phyloP scores from a whole-genome alignment of 2,888 invertebrate genomes.

The Rhamphomyia laevipes region DNA sequence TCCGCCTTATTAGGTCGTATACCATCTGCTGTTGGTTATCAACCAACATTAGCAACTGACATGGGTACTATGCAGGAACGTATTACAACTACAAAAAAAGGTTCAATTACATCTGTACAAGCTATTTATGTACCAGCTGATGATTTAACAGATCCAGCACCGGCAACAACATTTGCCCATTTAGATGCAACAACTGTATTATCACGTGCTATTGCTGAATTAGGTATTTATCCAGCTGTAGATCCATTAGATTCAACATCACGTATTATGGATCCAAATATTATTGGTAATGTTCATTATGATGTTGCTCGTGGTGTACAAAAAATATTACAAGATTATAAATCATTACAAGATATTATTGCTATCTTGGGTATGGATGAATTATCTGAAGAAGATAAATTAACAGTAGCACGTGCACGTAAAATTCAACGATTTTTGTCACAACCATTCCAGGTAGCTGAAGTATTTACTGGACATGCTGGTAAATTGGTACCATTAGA shows the following conservation, averaged over 20 bases:
- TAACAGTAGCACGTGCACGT: constrained; percentile 85
- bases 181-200: constrained; percentile 93
- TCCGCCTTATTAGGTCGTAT: constrained; percentile 92
- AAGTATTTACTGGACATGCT: constrained; percentile 86
- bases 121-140: constrained; percentile 95
- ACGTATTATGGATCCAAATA: constrained; percentile 87
- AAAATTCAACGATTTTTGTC: constrained; percentile 92
- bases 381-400: constrained; percentile 88
- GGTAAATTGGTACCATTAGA: constrained; percentile 80
- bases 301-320: constrained; percentile 83
- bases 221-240: constrained; percentile 90
- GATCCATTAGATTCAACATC: constrained; percentile 91
- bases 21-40: constrained; percentile 92
- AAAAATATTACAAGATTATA: constrained; percentile 65
- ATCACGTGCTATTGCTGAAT: constrained; percentile 84
- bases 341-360: constrained; percentile 79
- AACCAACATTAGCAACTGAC: constrained; percentile 90
- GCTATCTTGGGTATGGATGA: constrained; percentile 92
- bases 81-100: constrained; percentile 39
- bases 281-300: constrained; percentile 85
- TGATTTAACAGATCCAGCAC: constrained; percentile 92
- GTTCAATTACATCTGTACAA: constrained; percentile 92
- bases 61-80: constrained; percentile 97
- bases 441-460: constrained; percentile 87
- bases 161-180: constrained; percentile 91